Conservation (phyloP, 2,888 invertebrate species). For the Cryptocheilus praepositus region DNA sequence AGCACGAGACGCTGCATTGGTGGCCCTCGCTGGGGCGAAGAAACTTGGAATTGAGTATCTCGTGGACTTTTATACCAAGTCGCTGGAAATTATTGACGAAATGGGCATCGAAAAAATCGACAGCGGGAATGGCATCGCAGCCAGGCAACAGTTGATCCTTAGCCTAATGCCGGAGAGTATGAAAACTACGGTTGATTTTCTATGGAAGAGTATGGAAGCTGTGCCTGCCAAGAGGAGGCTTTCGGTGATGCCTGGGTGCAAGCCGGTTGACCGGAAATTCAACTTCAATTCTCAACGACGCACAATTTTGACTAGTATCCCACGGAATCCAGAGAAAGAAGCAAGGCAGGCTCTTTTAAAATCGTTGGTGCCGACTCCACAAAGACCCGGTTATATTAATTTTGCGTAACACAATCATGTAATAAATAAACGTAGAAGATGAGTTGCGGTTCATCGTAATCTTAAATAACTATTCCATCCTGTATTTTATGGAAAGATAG, state of each 20-base stretch:
- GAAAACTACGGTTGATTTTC: slow-evolving; percentile 72
- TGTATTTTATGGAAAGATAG: too few species aligned
- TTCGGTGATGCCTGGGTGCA: slow-evolving; percentile 76
- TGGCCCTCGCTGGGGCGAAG: slow-evolving; percentile 63
- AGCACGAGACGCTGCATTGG: slow-evolving; percentile 70
- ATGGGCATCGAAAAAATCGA: slow-evolving; percentile 71
- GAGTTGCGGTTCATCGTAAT: too few species aligned
- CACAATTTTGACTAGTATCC: slow-evolving; percentile 51
- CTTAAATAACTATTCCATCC: too few species aligned
- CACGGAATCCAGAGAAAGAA: slow-evolving; percentile 51
- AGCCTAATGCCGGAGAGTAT: slow-evolving; percentile 73
- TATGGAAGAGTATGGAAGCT: slow-evolving; percentile 75
- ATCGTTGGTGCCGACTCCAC: slow-evolving; percentile 48
- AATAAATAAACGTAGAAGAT: too few species aligned
- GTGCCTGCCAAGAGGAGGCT: slow-evolving; percentile 74
- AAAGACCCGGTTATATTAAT: slow-evolving; percentile 58
- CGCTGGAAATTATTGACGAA: slow-evolving; percentile 69
- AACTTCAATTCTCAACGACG: slow-evolving; percentile 51
- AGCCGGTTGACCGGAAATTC: slow-evolving; percentile 58
- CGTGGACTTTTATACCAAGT: slow-evolving; percentile 65
- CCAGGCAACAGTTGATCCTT: slow-evolving; percentile 74
- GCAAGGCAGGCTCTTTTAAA: slow-evolving; percentile 47
- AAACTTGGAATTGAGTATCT: slow-evolving; percentile 68
- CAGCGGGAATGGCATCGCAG: slow-evolving; percentile 67
- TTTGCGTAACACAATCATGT: slow-evolving; percentile 51